phyloP scores from a whole-genome alignment of 2,888 invertebrate species.

The Timema cristinae region DNA sequence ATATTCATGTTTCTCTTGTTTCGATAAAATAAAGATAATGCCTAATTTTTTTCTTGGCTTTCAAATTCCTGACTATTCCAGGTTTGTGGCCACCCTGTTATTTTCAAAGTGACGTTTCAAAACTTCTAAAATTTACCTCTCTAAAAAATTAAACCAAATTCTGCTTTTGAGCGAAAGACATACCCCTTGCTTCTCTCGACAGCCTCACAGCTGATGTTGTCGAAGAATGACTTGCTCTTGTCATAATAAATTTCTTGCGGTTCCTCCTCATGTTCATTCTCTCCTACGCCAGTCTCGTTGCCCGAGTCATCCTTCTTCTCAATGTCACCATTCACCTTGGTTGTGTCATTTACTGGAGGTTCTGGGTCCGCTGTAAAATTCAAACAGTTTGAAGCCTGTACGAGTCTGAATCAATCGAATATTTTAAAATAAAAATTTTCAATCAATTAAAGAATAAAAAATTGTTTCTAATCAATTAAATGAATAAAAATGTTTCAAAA shows the following conservation, averaged over 20 bases:
- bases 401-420: not conserved
- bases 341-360: constrained; percentile 24
- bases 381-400: too few relatives aligned
- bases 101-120: too few relatives aligned
- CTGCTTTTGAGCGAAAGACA: constrained; percentile 31
- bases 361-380: constrained; percentile 24
- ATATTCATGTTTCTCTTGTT: too few relatives aligned
- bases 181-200: constrained; percentile 77
- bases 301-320: constrained; percentile 89
- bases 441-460: too few relatives aligned
- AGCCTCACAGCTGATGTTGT: constrained; percentile 98
- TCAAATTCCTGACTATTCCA: too few relatives aligned
- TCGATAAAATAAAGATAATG: too few relatives aligned
- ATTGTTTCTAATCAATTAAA: too few relatives aligned
- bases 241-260: constrained; percentile 72
- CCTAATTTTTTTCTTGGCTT: too few relatives aligned
- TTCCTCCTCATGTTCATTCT: constrained; percentile 73
- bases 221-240: constrained; percentile 97
- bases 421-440: not conserved
- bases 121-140: not conserved
- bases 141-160: not conserved
- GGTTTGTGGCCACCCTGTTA: too few relatives aligned
- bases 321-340: constrained; percentile 55
- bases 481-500: too few relatives aligned
- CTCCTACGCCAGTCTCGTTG: constrained; percentile 83